phyloP scores from a whole-genome alignment of 2,888 invertebrate genomes.

The Drosophila peninsularis region DNA sequence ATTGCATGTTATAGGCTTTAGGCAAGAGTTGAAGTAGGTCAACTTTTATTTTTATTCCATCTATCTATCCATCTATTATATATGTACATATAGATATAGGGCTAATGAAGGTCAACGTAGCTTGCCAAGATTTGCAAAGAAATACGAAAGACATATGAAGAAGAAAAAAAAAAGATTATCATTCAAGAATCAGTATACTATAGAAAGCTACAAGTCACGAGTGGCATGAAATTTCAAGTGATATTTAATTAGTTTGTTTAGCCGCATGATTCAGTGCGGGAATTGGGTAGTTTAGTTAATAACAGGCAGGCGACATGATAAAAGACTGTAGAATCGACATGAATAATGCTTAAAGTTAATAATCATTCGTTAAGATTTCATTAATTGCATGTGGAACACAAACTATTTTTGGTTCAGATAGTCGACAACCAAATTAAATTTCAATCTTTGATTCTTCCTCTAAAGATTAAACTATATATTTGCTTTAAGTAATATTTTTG shows the following conservation, averaged over 20 bases:
- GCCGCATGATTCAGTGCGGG: neutral
- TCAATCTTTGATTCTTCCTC: no score
- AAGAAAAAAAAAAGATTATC: neutral
- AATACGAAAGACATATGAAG: slow-evolving; percentile 2
- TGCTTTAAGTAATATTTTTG: no score
- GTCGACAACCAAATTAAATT: no score
- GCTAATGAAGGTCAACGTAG: slow-evolving; percentile 38
- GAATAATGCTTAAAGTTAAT: neutral
- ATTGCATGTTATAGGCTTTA: neutral
- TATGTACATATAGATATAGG: neutral
- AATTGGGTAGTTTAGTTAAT: slow-evolving; percentile 2
- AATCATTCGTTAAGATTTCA: neutral
- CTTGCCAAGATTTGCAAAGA: slow-evolving; percentile 6
- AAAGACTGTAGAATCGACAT: neutral
- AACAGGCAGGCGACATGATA: neutral
- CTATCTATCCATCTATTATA: slow-evolving; percentile 17
- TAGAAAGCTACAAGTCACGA: slow-evolving; percentile 6
- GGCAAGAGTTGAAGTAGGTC: slow-evolving; percentile 46
- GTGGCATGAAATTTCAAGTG: slow-evolving; percentile 10
- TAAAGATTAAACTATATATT: no score
- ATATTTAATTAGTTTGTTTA: slow-evolving; percentile 16
- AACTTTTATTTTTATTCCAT: slow-evolving; percentile 20
- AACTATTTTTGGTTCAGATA: no score
- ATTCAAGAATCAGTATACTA: slow-evolving; percentile 5
- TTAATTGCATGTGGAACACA: neutral